Percentiles rank a stretch among this genome's conserved stretches.
Evolutionary conservation across 1,140 invertebrate species (phyloP).

Genomic region (Eueides isabella): DNA sequence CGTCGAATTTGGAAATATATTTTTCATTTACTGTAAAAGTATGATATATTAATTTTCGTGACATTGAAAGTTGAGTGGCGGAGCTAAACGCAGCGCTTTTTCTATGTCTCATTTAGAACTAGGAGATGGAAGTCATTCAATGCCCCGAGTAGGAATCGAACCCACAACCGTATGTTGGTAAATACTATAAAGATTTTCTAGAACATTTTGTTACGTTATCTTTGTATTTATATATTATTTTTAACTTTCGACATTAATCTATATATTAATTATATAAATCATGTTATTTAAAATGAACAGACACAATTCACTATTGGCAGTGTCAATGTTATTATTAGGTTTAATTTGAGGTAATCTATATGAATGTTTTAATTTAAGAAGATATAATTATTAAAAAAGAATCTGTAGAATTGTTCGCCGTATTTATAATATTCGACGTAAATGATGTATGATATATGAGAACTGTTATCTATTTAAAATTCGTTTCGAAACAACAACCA

Average conservation of each 20-base stretch:
- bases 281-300: background rate
- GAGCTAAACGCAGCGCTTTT: too few relatives aligned
- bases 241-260: background rate
- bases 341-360: background rate
- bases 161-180: background rate
- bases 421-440: background rate
- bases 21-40: background rate
- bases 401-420: too few relatives aligned
- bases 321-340: background rate
- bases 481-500: conserved; percentile 1
- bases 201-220: background rate
- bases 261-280: background rate
- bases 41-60: background rate
- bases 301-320: background rate
- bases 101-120: too few relatives aligned
- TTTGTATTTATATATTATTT: background rate
- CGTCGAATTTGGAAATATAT: background rate
- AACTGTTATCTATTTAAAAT: background rate
- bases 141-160: too few relatives aligned
- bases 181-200: background rate
- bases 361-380: background rate
- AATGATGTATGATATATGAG: background rate
- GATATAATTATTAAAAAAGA: too few relatives aligned
- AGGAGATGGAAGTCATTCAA: too few relatives aligned
- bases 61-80: too few relatives aligned